Evolutionary conservation across 2,888 invertebrate genomes (phyloP), one percentile per base, ranked within the genome.

Genomic region (Tipula vernalis): DNA sequence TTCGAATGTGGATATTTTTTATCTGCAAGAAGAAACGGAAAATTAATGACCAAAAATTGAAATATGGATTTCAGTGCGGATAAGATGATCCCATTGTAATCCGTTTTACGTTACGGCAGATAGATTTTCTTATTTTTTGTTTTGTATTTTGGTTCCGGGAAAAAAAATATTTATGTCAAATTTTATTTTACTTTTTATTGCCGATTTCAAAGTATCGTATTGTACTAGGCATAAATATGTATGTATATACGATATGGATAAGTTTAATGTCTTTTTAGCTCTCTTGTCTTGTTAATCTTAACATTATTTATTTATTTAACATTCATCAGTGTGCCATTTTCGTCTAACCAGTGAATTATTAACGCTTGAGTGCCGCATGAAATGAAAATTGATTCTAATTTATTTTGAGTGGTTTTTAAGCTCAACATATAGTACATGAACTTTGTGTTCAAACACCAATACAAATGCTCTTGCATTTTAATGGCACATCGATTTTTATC

Each of bases 41-140:
- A 71, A 71, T 71, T 71, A 71, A 71, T 71, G 71, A 71, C 71
- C 71, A 71, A 71, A 71, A 71, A 71, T 71, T 71, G 71, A 71
- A 71, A 71, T 71, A 71, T 71, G 71, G 71, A 71, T 71, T 71
- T 71, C 28, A 71, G 28, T 71, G 71, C 71, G 71, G 71, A 71
- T 71, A 71, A 71, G 71, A 28, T 71, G 71, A 71, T 71, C 71
- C 71, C 12, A 10, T 28, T 71, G 71, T 71, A 71, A 71, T 71
- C 71, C 71, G 28, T 8, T 18, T 71, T 71, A 28, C 51, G 71
- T 71, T 71, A 71, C 71, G 71, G 71, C 71, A 71, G 18, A 71
- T 71, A 71, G 71, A 10, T 71, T 71, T 71, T 71, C 28, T 71
- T 51, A 15, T 6, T 51, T 51, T 51, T 15, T 15, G 51, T 51